Conservation (phyloP, 2,113 vertebrate genomes). For the Hoplias malabaricus region DNA sequence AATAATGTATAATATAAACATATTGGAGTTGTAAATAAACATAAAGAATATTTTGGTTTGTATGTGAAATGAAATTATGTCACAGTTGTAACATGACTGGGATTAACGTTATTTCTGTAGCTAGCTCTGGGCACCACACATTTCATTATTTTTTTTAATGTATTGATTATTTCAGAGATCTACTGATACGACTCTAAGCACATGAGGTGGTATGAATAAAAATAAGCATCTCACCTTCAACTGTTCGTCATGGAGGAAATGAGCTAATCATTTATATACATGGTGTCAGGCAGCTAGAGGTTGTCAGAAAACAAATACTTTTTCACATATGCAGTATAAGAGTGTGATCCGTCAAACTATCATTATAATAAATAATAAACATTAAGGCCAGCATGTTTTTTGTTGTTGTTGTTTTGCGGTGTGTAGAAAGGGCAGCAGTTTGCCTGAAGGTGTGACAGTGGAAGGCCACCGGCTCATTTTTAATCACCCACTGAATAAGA, state of each 20-base stretch:
- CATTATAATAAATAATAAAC: background rate
- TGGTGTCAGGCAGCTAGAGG: background rate
- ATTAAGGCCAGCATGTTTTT: background rate
- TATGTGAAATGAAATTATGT: too few relatives aligned
- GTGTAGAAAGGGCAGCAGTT: constrained; percentile 72
- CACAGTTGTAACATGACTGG: too few relatives aligned
- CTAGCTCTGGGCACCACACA: too few relatives aligned
- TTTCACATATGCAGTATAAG: too few relatives aligned
- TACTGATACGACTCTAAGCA: too few relatives aligned
- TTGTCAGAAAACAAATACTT: background rate
- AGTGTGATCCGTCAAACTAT: background rate
- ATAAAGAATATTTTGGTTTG: too few relatives aligned
- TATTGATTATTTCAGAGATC: too few relatives aligned
- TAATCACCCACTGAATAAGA: constrained; percentile 61
- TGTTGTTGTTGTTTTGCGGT: background rate
- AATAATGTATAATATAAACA: too few relatives aligned
- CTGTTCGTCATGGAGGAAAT: background rate
- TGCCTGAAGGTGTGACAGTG: constrained; percentile 70
- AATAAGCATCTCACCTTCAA: background rate
- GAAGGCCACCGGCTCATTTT: constrained; percentile 76
- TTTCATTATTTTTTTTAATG: too few relatives aligned
- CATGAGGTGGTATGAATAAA: too few relatives aligned
- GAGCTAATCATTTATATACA: background rate
- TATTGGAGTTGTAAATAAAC: too few relatives aligned
- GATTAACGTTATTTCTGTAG: too few relatives aligned